Evolutionary conservation across 2,113 vertebrate genomes (phyloP).

Genomic region (Dromiciops gliroides): DNA sequence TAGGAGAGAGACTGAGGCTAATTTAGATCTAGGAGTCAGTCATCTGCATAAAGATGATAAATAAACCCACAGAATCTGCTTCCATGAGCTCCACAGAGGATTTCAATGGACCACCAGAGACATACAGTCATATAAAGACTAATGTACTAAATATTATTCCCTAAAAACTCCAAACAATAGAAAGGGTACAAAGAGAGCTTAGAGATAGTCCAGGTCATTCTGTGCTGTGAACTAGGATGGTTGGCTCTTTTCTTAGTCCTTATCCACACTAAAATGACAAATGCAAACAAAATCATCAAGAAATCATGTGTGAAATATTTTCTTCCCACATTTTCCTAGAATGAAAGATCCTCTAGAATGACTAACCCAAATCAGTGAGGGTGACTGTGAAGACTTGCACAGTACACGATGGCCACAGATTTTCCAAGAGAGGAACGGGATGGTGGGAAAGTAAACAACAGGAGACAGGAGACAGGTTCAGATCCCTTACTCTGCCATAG

Average conservation of each 20-base stretch:
- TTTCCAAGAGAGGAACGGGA: too few species aligned
- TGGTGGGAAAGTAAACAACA: too few species aligned
- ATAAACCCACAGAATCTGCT: too few species aligned
- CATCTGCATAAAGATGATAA: too few species aligned
- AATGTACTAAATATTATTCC: conserved; percentile 45
- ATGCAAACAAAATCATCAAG: neutral
- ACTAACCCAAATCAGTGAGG: neutral
- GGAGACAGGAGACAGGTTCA: too few species aligned
- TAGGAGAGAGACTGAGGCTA: too few species aligned
- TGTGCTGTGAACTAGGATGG: conserved; percentile 32
- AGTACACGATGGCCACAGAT: too few species aligned
- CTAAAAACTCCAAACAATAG: conserved; percentile 43
- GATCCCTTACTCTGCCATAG: too few species aligned
- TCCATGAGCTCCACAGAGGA: too few species aligned
- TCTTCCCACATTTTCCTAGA: conserved; percentile 10
- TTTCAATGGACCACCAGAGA: too few species aligned
- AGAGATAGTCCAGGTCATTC: conserved; percentile 34
- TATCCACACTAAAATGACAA: conserved; percentile 34
- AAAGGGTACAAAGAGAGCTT: conserved; percentile 28
- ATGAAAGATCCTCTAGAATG: neutral
- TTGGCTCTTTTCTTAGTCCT: conserved; percentile 6
- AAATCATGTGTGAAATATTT: neutral
- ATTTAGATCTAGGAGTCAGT: too few species aligned
- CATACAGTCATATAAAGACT: conserved; percentile 3
- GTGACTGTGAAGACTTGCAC: too few species aligned